These are phyloP conservation scores for Onychomys leucogaster DNA, from an alignment of 2,797 vertebrate species.

Conservation along the genomic window DNA sequence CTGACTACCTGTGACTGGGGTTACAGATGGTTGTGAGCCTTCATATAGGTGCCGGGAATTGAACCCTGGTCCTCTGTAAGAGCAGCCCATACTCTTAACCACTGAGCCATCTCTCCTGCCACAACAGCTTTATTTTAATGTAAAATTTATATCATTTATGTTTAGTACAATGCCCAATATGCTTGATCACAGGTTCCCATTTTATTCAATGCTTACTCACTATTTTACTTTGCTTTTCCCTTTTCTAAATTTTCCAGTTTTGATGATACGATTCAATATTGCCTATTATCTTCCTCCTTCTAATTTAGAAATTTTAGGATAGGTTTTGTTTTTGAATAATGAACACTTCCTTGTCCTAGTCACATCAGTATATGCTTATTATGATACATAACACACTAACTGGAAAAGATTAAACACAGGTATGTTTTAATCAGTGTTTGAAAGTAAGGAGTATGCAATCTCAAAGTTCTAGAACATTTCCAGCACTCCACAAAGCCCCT, in stretches of 20 bases:
- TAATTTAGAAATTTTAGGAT: neutral
- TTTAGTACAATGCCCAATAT: neutral
- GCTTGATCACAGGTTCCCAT: neutral
- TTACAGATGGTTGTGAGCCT: too few relatives aligned
- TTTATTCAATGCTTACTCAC: neutral
- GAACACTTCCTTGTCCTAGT: neutral
- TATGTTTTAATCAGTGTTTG: neutral
- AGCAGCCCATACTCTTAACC: too few relatives aligned
- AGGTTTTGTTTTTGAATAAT: neutral
- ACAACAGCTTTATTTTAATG: neutral
- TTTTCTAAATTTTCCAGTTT: neutral
- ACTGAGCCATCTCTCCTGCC: too few relatives aligned
- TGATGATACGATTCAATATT: neutral
- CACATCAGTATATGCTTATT: neutral
- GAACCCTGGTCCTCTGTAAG: too few relatives aligned
- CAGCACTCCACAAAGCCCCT: neutral
- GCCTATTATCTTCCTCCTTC: neutral
- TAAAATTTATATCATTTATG: slow-evolving; percentile 16
- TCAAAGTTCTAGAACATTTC: neutral
- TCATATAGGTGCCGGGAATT: too few relatives aligned
- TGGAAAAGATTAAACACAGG: neutral
- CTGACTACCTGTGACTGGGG: too few relatives aligned
- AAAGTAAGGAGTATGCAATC: neutral
- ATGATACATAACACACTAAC: neutral
- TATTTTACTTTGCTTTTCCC: neutral